phyloP scores from a whole-genome alignment of 2,797 vertebrate species.

The Sebastes kiyomatsui region DNA sequence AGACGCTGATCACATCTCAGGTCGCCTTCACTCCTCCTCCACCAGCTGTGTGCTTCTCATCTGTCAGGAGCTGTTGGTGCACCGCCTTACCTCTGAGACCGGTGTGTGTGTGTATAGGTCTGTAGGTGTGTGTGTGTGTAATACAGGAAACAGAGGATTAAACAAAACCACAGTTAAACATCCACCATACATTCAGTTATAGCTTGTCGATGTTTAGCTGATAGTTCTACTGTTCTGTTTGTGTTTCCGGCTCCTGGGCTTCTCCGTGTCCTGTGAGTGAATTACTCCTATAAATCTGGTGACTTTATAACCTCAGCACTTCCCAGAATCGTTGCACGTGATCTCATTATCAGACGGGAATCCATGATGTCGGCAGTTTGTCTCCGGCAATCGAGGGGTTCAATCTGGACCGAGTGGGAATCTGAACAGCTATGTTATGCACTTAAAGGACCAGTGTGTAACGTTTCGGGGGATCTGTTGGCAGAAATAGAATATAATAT shows the following conservation, averaged over 20 bases:
- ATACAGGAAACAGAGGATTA: constrained; percentile 18
- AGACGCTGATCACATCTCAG: constrained; percentile 48
- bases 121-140: not conserved
- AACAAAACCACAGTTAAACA: not conserved
- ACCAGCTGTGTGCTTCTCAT: constrained; percentile 52
- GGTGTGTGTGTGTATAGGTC: not conserved
- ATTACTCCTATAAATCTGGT: constrained; percentile 34
- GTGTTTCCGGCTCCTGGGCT: not conserved
- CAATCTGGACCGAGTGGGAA: not conserved
- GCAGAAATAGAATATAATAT: too few relatives aligned
- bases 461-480: too few relatives aligned
- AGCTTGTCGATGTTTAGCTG: constrained; percentile 7
- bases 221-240: not conserved
- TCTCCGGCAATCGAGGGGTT: not conserved
- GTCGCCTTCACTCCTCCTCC: constrained; percentile 41
- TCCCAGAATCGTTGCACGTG: constrained; percentile 16
- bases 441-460: not conserved
- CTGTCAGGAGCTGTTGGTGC: constrained; percentile 25
- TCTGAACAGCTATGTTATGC: not conserved
- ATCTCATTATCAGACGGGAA: constrained; percentile 5
- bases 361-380: not conserved
- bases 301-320: constrained; percentile 27
- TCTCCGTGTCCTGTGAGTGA: constrained; percentile 19
- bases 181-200: not conserved
- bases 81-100: not conserved